A percentile compares a stretch with the other conserved stretches of the same genome.
Evolutionary conservation across 2,113 vertebrate genomes (phyloP).

Genomic region (Clarias gariepinus): DNA sequence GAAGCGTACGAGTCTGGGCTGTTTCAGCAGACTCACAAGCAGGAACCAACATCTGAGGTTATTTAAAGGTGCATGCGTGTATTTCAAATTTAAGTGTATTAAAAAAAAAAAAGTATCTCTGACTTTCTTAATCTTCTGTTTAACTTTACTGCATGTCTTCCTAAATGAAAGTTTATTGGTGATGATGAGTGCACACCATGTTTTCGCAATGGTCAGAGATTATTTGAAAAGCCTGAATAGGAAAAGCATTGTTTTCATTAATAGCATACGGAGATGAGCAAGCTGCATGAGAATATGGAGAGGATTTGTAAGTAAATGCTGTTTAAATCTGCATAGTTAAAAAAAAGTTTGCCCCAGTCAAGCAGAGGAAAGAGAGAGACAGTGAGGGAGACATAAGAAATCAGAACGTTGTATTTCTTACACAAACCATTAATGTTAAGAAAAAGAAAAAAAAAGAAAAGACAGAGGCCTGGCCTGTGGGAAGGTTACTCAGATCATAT

Average conservation of each 20-base stretch:
- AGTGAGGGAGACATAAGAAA: not conserved
- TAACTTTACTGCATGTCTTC: not conserved
- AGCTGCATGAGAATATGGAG: not conserved
- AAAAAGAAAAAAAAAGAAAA: not conserved
- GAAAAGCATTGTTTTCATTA: not conserved
- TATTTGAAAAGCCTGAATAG: not conserved
- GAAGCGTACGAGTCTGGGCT: not conserved
- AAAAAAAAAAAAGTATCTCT: not conserved
- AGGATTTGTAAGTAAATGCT: not conserved
- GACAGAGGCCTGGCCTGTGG: conserved; percentile 48
- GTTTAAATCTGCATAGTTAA: not conserved
- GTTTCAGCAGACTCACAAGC: not conserved
- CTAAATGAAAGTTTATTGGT: not conserved
- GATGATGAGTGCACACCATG: not conserved
- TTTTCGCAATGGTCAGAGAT: not conserved
- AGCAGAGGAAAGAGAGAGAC: not conserved
- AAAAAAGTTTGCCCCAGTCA: not conserved
- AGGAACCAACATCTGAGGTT: not conserved
- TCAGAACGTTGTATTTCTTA: not conserved
- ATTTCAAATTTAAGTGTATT: not conserved
- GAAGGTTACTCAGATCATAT: conserved; percentile 47
- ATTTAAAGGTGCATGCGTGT: not conserved
- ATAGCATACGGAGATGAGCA: not conserved
- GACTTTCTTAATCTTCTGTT: not conserved
- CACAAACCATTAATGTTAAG: not conserved